Conservation (phyloP, 2,797 vertebrate genomes). For the Astyanax mexicanus region DNA sequence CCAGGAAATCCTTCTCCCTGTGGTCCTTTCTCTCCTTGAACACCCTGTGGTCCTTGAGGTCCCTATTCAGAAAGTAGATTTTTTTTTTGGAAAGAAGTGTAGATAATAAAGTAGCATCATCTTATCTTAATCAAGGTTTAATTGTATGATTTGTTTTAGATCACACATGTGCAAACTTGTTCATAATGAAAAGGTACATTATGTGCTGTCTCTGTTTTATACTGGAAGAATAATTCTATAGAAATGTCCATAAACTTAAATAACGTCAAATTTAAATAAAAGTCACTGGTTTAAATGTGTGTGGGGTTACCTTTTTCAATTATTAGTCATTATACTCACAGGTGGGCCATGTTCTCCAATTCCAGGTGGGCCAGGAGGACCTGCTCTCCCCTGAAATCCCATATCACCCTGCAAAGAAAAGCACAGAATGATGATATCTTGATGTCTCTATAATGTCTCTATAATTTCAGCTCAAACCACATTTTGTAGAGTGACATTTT, state of each 20-base stretch:
- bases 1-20: constrained; percentile 89
- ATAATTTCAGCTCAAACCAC: not conserved
- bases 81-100: not conserved
- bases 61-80: constrained; percentile 77
- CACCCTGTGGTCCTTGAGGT: constrained; percentile 89
- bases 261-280: too few relatives aligned
- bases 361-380: constrained; percentile 85
- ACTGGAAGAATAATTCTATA: too few relatives aligned
- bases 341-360: constrained; percentile 84
- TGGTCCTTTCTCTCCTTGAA: constrained; percentile 87
- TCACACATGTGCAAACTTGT: too few relatives aligned
- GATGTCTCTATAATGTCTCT: not conserved
- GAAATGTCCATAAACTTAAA: too few relatives aligned
- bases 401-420: constrained; percentile 82
- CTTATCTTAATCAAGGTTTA: not conserved
- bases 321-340: constrained; percentile 86
- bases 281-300: too few relatives aligned
- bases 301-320: too few relatives aligned
- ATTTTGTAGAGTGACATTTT: not conserved
- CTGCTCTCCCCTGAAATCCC: constrained; percentile 84
- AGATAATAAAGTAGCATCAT: not conserved
- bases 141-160: not conserved
- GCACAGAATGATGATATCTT: not conserved
- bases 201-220: too few relatives aligned
- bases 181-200: too few relatives aligned